Base-by-base conservation (phyloP, 92 coral and sea anemone species). In the Paragorgia papillata region DNA sequence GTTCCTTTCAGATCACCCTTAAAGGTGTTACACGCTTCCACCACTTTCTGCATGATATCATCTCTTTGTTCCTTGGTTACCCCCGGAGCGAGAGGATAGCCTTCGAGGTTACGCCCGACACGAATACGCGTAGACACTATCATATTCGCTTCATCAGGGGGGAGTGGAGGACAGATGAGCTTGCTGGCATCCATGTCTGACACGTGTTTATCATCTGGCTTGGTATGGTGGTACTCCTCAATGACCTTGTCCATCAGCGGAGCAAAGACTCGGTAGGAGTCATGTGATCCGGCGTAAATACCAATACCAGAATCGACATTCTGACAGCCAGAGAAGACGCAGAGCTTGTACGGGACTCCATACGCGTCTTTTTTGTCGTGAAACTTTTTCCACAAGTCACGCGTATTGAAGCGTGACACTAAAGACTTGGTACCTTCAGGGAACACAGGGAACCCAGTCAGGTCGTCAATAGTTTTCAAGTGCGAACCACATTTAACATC, bases 51-150 rank as follows among this genome's bases (percentile, higher is more conserved):
- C 84, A 90, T 91, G 48, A 92, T 81, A 13, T 88, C 92, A 20
- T 64, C 65, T 74, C 97, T 83, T 81, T 92, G 92, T 24, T 88
- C 57, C 37, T 85, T 90, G 26, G 82, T 76, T 28, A 92, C 54
- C 1, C 84, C 88, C 15, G 97, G 97, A 1, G 97, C 87, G 6
- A 92, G 66, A 13, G 87, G 86, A 64, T 87, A 85, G 0, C 97
- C 96, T 65, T 84, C 66, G 15, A 92, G 85, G 66, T 92, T 92
- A 7, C 97, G 87, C 0, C 96, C 97, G 19, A 92, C 97, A 9
- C 97, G 90, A 74, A 92, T 91, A 5, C 97, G 87, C 6, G 97
- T 92, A 5, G 97, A 92, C 7, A 91, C 55, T 20, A 92, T 90
- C 64, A 69, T 80, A 24, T 39, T 75, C 64, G 87, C 80, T 2